Conservation (phyloP, 2,888 invertebrate genomes). For the Dicycla oo region DNA sequence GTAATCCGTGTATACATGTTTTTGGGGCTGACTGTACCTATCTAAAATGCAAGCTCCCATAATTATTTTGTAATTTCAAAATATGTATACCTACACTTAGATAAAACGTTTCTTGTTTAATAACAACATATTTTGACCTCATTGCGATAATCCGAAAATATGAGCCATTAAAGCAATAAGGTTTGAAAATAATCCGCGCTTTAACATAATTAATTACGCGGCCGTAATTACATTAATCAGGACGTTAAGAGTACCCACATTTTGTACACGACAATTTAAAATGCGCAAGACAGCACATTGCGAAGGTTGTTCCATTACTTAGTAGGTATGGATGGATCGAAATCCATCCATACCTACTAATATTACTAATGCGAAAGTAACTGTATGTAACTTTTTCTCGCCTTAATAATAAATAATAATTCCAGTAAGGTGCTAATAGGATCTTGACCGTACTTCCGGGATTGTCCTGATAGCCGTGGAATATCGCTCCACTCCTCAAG, state of each 20-base stretch:
- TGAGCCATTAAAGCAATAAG: slow-evolving; percentile 17
- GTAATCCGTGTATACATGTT: too few relatives aligned
- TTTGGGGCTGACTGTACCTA: background rate
- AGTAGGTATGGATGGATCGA: too few relatives aligned
- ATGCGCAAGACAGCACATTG: background rate
- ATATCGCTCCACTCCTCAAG: too few relatives aligned
- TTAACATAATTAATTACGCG: slow-evolving; percentile 15
- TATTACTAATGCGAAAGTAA: too few relatives aligned
- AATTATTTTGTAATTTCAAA: background rate
- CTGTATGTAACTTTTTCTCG: too few relatives aligned
- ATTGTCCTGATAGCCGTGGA: too few relatives aligned
- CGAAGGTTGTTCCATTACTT: background rate
- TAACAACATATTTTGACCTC: background rate
- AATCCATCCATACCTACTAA: too few relatives aligned
- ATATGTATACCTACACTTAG: too few relatives aligned
- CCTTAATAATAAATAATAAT: too few relatives aligned
- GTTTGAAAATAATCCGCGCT: slow-evolving; percentile 24
- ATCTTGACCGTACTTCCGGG: too few relatives aligned
- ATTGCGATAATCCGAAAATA: slow-evolving; percentile 25
- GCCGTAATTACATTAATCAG: slow-evolving; percentile 37
- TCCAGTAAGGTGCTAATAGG: too few relatives aligned
- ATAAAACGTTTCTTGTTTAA: background rate
- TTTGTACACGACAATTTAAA: slow-evolving; percentile 1
- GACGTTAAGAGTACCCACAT: slow-evolving; percentile 1
- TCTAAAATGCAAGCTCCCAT: background rate